Evolutionary conservation across 1,140 invertebrate genomes (phyloP), one percentile per base, ranked within the genome.

Genomic region (Heliconius congener): DNA sequence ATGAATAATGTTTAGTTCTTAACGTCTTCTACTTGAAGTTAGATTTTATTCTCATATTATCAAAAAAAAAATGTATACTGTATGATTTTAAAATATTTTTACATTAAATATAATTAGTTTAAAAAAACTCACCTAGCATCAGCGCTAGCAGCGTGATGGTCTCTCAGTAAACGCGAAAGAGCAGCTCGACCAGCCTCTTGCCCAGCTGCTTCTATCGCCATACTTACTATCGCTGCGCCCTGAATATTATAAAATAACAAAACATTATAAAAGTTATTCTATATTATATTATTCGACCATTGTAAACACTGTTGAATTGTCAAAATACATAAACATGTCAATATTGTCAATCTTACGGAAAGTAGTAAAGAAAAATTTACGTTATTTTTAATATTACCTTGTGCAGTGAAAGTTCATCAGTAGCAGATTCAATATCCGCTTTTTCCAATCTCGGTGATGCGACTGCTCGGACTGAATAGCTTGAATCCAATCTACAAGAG

Each of bases 151-250:
- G 85, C 78, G 18, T 90, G 85, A 76, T 94, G 92, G 39, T 90
- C 87, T 0, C 87, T 81, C 74, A 94, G 73, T 19, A 94, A 73
- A 0, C 91, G 73, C 1, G 92, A 87, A 1, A 94, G 83, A 0
- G 92, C 92, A 0, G 91, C 92, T 6, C 92, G 86, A 0, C 92
- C 92, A 0, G 91, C 90, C 8, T 88, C 87, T 72, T 89, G 88
- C 1, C 92, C 92, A 3, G 89, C 91, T 0, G 92, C 92, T 39
- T 92, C 91, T 27, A 94, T 90, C 2, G 93, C 93, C 93, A 93
- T 94, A 55, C 93, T 94, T 9, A 94, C 93, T 80, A 94, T 93
- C 0, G 93, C 93, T 8, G 91, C 93, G 9, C 93, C 93, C 92
- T 94, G 79, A 0, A 81, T 37, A 74, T 50, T 60, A 57, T 75